Percentiles rank a stretch among this genome's conserved stretches.
phyloP scores from a whole-genome alignment of 92 coral and sea anemone species.

The Anthopleura xanthogrammica region DNA sequence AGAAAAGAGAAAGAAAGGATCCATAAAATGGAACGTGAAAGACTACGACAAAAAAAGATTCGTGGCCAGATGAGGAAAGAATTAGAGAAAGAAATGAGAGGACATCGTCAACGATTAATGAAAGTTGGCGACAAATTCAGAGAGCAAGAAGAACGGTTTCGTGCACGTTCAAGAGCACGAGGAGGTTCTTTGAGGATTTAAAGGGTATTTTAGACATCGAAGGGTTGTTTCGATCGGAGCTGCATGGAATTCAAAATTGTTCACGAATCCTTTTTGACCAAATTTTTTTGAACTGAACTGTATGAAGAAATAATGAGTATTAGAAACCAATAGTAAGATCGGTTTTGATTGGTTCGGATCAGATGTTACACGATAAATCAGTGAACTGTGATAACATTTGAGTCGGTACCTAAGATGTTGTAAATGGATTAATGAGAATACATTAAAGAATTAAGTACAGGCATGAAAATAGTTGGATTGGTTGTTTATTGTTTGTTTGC shows the following conservation, averaged over 20 bases:
- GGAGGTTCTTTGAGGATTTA: slow-evolving; percentile 1
- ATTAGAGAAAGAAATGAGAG: slow-evolving; percentile 60
- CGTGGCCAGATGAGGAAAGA: slow-evolving; percentile 37
- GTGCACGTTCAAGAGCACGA: slow-evolving; percentile 51
- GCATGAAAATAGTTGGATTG: not conserved
- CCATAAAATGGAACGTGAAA: slow-evolving; percentile 40
- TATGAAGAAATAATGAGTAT: too few relatives aligned
- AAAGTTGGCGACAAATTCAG: slow-evolving; percentile 42
- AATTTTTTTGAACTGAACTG: not conserved
- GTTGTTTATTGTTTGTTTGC: not conserved
- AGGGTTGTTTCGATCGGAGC: not conserved
- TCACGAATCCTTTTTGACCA: not conserved
- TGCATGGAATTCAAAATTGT: not conserved
- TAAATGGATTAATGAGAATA: not conserved
- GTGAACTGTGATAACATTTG: too few relatives aligned
- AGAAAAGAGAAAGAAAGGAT: slow-evolving; percentile 17
- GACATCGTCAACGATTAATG: slow-evolving; percentile 61
- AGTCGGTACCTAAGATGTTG: not conserved
- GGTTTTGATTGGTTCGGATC: too few relatives aligned
- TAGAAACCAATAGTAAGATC: too few relatives aligned
- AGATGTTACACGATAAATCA: too few relatives aligned
- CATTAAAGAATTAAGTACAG: not conserved
- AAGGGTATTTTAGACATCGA: not conserved
- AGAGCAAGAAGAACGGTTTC: slow-evolving; percentile 65
- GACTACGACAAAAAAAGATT: slow-evolving; percentile 46